A percentile compares a stretch with the other conserved stretches of the same genome.
Conservation (phyloP, 1,140 invertebrate genomes). For the Patella vulgata region DNA sequence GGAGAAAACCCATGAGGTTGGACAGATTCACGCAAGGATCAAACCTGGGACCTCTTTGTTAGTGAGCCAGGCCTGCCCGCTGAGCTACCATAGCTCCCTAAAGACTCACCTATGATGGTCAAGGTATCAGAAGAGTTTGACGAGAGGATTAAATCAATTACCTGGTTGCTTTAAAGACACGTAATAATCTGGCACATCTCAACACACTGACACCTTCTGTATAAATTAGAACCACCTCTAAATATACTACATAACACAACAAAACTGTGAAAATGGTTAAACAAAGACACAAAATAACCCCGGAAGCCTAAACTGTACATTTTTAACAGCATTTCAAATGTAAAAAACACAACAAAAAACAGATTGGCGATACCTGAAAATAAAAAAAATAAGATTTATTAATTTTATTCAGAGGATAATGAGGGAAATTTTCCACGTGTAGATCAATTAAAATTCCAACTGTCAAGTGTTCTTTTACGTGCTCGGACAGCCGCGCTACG, state of each 20-base stretch:
- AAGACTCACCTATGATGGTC: too few species aligned
- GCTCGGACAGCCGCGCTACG: too few species aligned
- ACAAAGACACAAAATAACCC: constrained; percentile 72
- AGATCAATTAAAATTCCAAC: constrained; percentile 1
- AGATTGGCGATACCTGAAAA: constrained; percentile 80
- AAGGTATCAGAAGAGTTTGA: too few species aligned
- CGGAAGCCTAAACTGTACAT: constrained; percentile 98
- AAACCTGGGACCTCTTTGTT: too few species aligned
- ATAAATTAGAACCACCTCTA: constrained; percentile 71
- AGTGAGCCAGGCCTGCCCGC: too few species aligned
- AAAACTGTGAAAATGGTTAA: constrained; percentile 76
- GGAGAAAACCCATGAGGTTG: too few species aligned
- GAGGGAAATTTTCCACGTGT: too few species aligned
- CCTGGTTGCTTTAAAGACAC: constrained; percentile 75
- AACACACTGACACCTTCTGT: constrained; percentile 72
- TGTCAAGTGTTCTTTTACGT: too few species aligned
- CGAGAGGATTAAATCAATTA: too few species aligned
- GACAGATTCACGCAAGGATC: too few species aligned
- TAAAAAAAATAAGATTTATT: constrained; percentile 53
- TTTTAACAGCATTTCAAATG: constrained; percentile 98
- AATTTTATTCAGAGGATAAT: too few species aligned
- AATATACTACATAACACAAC: constrained; percentile 73
- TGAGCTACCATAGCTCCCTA: neutral
- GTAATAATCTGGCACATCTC: constrained; percentile 72
- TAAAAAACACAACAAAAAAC: constrained; percentile 97